Percentiles rank a stretch among this genome's conserved stretches.
Evolutionary conservation across 1,140 invertebrate genomes (phyloP).

Genomic region (Drosophila virilis): DNA sequence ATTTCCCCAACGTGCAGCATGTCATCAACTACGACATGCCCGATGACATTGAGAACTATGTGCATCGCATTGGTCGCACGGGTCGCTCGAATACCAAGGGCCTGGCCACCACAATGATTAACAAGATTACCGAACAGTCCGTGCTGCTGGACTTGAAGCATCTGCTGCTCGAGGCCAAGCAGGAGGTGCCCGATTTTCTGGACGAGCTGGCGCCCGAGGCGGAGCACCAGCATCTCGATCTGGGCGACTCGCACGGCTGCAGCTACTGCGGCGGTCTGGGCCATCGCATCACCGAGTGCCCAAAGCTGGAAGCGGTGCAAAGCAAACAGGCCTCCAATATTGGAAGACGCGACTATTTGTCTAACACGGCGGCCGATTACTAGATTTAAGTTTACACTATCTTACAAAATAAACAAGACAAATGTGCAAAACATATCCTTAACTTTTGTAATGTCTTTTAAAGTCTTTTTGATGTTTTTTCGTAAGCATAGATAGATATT

Average conservation of each 20-base stretch:
- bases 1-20: constrained; percentile 99
- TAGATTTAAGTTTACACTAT: constrained; percentile 84
- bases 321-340: constrained; percentile 99
- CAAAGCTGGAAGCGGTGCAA: constrained; percentile 98
- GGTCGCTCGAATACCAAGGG: constrained; percentile 96
- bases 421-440: no score
- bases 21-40: constrained; percentile 99
- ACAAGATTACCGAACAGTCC: constrained; percentile 97
- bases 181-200: constrained; percentile 98
- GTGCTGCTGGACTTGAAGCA: constrained; percentile 98
- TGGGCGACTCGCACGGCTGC: constrained; percentile 97
- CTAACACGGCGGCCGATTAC: constrained; percentile 97
- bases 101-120: constrained; percentile 98
- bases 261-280: constrained; percentile 99
- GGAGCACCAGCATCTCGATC: constrained; percentile 92
- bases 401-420: constrained; percentile 9
- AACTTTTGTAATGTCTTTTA: no score
- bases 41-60: constrained; percentile 99
- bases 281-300: constrained; percentile 99
- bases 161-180: constrained; percentile 97
- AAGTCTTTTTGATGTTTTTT: no score
- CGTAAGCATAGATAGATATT: no score
- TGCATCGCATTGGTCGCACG: constrained; percentile 98
- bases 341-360: constrained; percentile 97
- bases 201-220: constrained; percentile 95